Evolutionary conservation across 2,113 vertebrate genomes (phyloP).

Genomic region (Turdus rufiventris): DNA sequence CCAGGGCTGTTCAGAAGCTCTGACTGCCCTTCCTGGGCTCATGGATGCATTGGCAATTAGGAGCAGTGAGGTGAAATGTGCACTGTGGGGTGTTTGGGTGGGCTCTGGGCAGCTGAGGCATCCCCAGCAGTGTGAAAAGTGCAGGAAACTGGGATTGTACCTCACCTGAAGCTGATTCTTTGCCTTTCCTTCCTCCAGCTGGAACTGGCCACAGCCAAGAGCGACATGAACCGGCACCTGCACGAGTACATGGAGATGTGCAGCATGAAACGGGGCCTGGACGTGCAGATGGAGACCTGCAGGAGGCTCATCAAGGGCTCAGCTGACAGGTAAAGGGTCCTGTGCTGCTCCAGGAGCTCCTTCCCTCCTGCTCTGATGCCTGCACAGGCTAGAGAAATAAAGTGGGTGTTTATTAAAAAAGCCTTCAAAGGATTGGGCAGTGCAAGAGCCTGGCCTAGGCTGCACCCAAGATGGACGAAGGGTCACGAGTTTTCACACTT

Average conservation of each 20-base stretch:
- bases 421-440: neutral
- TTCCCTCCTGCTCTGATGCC: neutral
- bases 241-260: conserved; percentile 97
- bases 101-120: neutral
- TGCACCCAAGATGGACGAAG: neutral
- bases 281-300: conserved; percentile 87
- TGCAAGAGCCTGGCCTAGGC: neutral
- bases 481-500: neutral
- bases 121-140: neutral
- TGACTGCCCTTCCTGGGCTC: neutral
- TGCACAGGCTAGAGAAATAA: neutral
- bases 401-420: neutral
- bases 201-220: conserved; percentile 90
- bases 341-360: neutral
- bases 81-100: rapidly evolving
- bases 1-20: neutral
- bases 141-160: neutral
- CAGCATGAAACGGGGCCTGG: conserved; percentile 91
- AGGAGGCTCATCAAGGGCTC: conserved; percentile 88
- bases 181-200: conserved; percentile 60
- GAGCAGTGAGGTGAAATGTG: neutral
- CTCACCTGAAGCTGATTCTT: neutral
- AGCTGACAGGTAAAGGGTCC: conserved; percentile 77
- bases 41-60: rapidly evolving
- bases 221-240: conserved; percentile 91